Percentiles rank a stretch among this genome's conserved stretches.
phyloP scores from a whole-genome alignment of 2,888 invertebrate genomes.

The Frankliniella intonsa region DNA sequence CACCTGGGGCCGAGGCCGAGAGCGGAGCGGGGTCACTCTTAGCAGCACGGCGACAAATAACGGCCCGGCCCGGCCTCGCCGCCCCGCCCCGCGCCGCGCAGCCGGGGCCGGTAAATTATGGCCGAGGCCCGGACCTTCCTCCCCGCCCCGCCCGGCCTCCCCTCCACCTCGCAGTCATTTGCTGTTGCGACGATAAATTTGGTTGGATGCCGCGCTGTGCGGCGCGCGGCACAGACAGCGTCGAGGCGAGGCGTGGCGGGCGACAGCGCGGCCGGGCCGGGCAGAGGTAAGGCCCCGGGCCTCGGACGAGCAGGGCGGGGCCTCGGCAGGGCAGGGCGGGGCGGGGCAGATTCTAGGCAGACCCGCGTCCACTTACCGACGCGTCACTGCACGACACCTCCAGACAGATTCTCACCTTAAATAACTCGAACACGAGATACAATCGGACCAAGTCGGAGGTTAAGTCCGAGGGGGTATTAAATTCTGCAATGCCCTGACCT shows the following conservation, averaged over 20 bases:
- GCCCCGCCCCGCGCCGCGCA: not conserved
- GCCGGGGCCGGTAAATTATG: not conserved
- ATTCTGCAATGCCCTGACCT: no score
- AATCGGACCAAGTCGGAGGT: no score
- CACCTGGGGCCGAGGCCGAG: not conserved
- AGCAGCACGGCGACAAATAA: slow-evolving; percentile 18
- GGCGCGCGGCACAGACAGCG: no score
- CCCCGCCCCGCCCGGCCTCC: not conserved
- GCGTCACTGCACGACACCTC: not conserved
- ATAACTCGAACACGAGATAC: no score
- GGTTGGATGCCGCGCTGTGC: not conserved
- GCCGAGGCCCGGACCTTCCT: not conserved
- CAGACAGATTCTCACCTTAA: not conserved
- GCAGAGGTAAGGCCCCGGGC: no score
- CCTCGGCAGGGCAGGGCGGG: not conserved
- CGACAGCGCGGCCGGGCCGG: not conserved
- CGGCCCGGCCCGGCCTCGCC: not conserved
- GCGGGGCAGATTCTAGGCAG: not conserved
- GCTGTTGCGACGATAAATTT: slow-evolving; percentile 12
- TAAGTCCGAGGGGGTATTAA: no score
- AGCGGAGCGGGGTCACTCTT: not conserved
- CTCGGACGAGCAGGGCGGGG: not conserved
- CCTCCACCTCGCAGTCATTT: slow-evolving; percentile 10
- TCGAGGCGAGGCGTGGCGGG: not conserved
- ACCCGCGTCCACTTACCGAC: not conserved